Evolutionary conservation across 2,888 invertebrate species (phyloP), one percentile per base, ranked within the genome.

Genomic region (Dolichomitus sp.): DNA sequence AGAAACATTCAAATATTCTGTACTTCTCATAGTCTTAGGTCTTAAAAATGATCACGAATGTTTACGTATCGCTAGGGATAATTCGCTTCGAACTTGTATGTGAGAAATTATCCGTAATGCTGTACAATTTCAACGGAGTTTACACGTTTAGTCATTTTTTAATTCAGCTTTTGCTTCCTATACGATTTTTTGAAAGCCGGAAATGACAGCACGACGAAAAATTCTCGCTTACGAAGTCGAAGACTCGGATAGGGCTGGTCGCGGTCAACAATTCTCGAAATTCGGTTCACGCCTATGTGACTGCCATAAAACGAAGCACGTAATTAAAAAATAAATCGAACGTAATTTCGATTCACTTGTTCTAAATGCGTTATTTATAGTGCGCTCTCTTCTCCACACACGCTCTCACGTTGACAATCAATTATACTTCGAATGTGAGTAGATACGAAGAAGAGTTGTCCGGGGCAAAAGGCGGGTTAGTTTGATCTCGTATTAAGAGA

Each of bases 1-100:
- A 90, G 88, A 91, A 91, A 92, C 90, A 91, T 88, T 90, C 87
- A 90, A 88, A 90, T 89, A 91, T 87, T 81, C 83, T 87, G 86
- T 78, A 69, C 85, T 86, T 83, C 69, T 79, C 84, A 81, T 79
- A 84, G 52, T 87, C 81, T 80, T 87, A 85, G 85, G 76, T 84
- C 83, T 88, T 87, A 87, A 87, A 89, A 90, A 88, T 89, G 90
- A 89, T 86, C 77, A 89, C 83, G 75, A 90, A 89, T 75, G 82
- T 82, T 85, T 75, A 83, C 76, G 84, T 90, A 90, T 91, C 89
- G 89, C 90, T 90, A 88, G 74, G 79, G 76, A 74, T 79, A 66
- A 57, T 68, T 74, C 48, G 17, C 57, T 45, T 52, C 66, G 52
- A 77, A 70, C 50, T 48, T 68, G 72, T 73, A 27, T 19, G n/a